Evolutionary conservation across 2,113 vertebrate species (phyloP).

Genomic region (Protobothrops flavoviridis): DNA sequence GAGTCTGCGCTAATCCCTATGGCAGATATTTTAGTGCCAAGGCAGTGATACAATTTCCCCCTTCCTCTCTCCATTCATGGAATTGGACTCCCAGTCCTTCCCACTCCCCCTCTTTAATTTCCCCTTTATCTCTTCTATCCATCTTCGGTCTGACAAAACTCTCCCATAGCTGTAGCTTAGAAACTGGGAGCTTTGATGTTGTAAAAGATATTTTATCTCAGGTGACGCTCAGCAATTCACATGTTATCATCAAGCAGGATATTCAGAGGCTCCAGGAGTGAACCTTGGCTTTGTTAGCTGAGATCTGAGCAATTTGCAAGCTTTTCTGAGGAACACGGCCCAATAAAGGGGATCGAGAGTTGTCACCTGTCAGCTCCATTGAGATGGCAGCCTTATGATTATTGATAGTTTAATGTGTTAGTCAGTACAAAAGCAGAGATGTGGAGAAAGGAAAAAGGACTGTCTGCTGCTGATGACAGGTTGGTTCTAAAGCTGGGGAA

Average conservation of each 20-base stretch:
- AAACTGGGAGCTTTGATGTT: conserved; percentile 84
- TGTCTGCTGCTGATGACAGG: neutral
- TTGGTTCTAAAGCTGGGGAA: neutral
- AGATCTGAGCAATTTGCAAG: conserved; percentile 95
- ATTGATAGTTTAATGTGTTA: conserved; percentile 65
- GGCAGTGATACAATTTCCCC: conserved; percentile 36
- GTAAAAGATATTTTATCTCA: conserved; percentile 77
- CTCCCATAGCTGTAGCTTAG: conserved; percentile 72
- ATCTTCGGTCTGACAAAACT: conserved; percentile 75
- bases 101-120: conserved; percentile 33
- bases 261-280: conserved; percentile 73
- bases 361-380: conserved; percentile 77
- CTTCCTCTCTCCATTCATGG: neutral
- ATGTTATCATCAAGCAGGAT: conserved; percentile 74
- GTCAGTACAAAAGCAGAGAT: conserved; percentile 53
- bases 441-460: neutral
- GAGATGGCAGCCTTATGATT: conserved; percentile 66
- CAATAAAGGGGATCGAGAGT: conserved; percentile 85
- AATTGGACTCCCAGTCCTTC: neutral
- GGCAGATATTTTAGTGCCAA: conserved; percentile 55
- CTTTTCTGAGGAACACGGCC: conserved; percentile 76
- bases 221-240: conserved; percentile 84
- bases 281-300: conserved; percentile 82
- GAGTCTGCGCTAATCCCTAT: conserved; percentile 42
- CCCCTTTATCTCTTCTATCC: conserved; percentile 73